Evolutionary conservation across 2,797 vertebrate species (phyloP).

Genomic region (Neosilurus mollespiculum): DNA sequence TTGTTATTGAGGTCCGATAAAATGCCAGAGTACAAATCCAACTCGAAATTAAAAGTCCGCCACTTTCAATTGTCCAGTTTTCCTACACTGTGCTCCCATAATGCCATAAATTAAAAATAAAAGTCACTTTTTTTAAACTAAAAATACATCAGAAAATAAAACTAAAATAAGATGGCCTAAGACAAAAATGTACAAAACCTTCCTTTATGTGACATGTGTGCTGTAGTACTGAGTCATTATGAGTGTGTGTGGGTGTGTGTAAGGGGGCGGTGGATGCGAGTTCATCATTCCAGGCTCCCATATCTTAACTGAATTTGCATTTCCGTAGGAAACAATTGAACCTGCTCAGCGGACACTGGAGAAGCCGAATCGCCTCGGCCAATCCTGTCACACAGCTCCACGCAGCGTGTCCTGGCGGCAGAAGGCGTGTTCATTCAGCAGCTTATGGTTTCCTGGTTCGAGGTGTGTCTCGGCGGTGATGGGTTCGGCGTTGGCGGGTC

Average conservation of each 20-base stretch:
- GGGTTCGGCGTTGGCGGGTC: constrained; percentile 79
- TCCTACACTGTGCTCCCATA: constrained; percentile 10
- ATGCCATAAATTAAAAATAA: constrained; percentile 34
- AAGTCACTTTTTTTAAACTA: not conserved
- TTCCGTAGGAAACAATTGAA: constrained; percentile 82
- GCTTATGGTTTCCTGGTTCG: constrained; percentile 48
- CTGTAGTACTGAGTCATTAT: not conserved
- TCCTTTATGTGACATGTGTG: constrained; percentile 51
- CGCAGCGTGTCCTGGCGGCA: constrained; percentile 6
- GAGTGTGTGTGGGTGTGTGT: constrained; percentile 44
- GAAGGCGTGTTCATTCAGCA: constrained; percentile 48
- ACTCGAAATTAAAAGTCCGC: not conserved
- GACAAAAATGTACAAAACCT: constrained; percentile 69
- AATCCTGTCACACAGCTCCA: constrained; percentile 33
- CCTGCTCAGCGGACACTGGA: constrained; percentile 66
- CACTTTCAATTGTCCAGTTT: not conserved
- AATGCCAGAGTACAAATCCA: not conserved
- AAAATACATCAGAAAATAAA: constrained; percentile 16
- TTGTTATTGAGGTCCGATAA: not conserved
- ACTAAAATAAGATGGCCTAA: constrained; percentile 58
- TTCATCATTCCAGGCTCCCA: constrained; percentile 58
- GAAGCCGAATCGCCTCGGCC: constrained; percentile 34
- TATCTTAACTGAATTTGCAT: constrained; percentile 71
- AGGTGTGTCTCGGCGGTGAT: constrained; percentile 78
- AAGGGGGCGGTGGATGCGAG: too few species aligned